phyloP scores from a whole-genome alignment of 2,797 vertebrate genomes.

The Trichosurus vulpecula region DNA sequence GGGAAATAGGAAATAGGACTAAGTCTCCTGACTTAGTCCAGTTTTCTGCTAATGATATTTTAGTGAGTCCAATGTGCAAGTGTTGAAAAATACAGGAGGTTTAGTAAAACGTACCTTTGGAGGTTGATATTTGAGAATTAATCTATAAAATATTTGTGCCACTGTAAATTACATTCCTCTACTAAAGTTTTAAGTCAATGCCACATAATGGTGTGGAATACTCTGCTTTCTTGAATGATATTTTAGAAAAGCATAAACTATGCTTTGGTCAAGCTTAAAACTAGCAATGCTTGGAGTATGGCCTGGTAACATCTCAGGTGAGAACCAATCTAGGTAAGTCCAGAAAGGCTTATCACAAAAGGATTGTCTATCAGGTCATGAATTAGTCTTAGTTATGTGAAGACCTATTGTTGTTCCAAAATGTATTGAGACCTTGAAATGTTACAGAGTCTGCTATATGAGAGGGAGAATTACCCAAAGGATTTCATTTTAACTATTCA shows the following conservation, averaged over 20 bases:
- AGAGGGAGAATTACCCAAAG: not conserved
- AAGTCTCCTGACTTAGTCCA: constrained; percentile 29
- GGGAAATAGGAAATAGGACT: constrained; percentile 55
- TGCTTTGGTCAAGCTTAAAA: not conserved
- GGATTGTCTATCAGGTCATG: not conserved
- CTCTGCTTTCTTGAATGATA: not conserved
- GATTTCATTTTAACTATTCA: not conserved
- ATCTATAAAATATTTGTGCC: constrained; percentile 52
- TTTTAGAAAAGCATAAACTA: not conserved
- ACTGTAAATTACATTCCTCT: constrained; percentile 7
- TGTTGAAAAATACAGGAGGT: constrained; percentile 48
- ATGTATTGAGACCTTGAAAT: not conserved
- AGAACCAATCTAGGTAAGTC: not conserved
- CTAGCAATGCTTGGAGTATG: not conserved
- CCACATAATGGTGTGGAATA: not conserved
- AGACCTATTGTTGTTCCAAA: not conserved
- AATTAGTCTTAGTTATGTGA: not conserved
- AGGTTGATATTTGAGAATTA: constrained; percentile 41
- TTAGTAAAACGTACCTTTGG: constrained; percentile 6
- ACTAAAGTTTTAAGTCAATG: not conserved
- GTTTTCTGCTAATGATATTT: constrained; percentile 52
- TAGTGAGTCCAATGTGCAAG: not conserved
- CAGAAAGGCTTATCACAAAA: not conserved
- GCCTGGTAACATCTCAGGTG: not conserved
- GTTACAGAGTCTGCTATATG: not conserved